phyloP scores from a whole-genome alignment of 2,797 vertebrate species.

The Alosa sapidissima region DNA sequence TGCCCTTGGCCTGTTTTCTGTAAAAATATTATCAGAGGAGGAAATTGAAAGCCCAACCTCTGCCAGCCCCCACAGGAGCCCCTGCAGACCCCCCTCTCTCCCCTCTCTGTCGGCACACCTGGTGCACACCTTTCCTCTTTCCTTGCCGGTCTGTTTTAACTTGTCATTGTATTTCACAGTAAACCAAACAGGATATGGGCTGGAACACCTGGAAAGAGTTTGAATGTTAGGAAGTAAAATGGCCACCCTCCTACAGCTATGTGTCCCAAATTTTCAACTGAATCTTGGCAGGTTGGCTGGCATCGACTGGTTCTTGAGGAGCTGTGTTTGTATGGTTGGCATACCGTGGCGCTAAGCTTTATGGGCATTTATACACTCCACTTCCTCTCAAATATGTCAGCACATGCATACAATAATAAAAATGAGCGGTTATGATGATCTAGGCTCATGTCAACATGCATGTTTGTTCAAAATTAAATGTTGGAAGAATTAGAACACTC shows the following conservation, averaged over 20 bases:
- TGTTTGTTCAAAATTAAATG: neutral
- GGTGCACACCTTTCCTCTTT: neutral
- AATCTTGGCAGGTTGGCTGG: neutral
- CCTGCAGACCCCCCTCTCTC: neutral
- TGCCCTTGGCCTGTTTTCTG: neutral
- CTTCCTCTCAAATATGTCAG: neutral
- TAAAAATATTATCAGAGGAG: neutral
- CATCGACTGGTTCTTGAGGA: neutral
- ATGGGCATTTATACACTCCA: neutral
- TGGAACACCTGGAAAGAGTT: slow-evolving; percentile 3
- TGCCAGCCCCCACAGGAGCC: neutral
- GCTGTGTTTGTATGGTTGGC: neutral
- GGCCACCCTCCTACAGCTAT: neutral
- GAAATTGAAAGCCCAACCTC: neutral
- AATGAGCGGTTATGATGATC: no score
- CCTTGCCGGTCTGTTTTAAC: neutral
- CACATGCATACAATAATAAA: neutral
- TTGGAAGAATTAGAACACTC: neutral
- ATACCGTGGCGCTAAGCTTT: neutral
- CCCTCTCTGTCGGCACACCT: neutral
- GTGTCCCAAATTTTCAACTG: neutral
- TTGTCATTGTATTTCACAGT: neutral
- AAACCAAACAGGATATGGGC: neutral
- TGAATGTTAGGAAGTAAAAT: slow-evolving; percentile 5
- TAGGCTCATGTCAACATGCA: no score